Evolutionary conservation across 2,888 invertebrate genomes (phyloP), one percentile per base, ranked within the genome.

Genomic region (Antheraea assamensis): DNA sequence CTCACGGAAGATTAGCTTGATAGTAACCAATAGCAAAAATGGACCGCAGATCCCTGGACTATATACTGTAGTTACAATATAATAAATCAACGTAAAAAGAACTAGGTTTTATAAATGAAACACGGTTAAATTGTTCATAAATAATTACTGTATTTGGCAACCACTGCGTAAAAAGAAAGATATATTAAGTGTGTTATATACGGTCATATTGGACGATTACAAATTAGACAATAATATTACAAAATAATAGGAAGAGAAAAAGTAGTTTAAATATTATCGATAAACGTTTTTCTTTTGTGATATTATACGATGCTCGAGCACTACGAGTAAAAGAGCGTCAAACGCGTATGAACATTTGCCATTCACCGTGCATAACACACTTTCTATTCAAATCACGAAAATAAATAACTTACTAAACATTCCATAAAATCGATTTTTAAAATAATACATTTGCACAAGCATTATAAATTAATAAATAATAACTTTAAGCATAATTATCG

Each of bases 391-490:
- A 52, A 31, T 55, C 17, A 30, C 19, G 21, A 73, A 73, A 72
- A 73, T 70, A 73, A 70, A 73, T 73, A 73, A 73, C n/a, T 68
- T 68, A 52, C 21, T n/a, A 42, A 73, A 70, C 73, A 73, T 58
- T 58, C 73, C 70, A 70, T 70, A 42, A 73, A 42, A 70, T 15
- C 21, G 35, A 68, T 35, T 70, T 21, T 47, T 24, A 73, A 52
- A 55, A 55, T 35, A 73, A 30, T 70, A 35, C 10, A 19, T 66
- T 66, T 58, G 21, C 21, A 71, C 31, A 21, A 55, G 24, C 71
- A 55, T 66, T 71, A 71, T 52, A 58, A 58, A 58, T 64, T 31
- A 73, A 42, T 72, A 61, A 71, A 71, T 68, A 73, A 72, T 24
- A 72, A 70, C 19, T 72, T 70, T 31, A 72, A 64, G 24, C 58